phyloP scores from a whole-genome alignment of 1,140 invertebrate genomes.

The Orchesella cincta region DNA sequence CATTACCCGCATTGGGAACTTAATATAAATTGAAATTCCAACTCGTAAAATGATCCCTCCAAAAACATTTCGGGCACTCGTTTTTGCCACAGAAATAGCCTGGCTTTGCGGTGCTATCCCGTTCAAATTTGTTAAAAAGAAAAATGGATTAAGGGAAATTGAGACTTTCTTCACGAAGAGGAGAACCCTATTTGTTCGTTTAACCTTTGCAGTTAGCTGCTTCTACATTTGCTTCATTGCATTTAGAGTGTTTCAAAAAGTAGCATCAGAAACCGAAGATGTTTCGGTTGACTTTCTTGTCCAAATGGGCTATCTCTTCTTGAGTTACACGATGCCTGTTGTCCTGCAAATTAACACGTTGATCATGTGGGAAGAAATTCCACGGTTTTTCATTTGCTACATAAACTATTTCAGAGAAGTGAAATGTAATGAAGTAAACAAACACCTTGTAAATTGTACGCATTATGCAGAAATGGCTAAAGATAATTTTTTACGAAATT shows the following conservation, averaged over 20 bases:
- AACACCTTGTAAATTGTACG: neutral
- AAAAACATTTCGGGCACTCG: no score
- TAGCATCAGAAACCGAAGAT: neutral
- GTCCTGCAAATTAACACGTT: slow-evolving; percentile 15
- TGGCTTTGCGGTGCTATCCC: no score
- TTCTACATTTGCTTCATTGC: slow-evolving; percentile 19
- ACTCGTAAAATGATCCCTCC: no score
- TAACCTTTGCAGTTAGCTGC: neutral
- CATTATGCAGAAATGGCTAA: no score
- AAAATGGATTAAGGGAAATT: neutral
- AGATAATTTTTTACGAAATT: no score
- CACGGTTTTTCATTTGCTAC: neutral
- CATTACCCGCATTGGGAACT: no score
- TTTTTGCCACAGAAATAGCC: no score
- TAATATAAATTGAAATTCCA: no score
- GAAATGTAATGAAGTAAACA: neutral
- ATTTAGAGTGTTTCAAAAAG: neutral
- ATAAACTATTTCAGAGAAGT: neutral
- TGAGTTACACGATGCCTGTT: neutral
- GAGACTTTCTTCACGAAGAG: neutral
- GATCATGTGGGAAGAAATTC: neutral
- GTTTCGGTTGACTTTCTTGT: neutral
- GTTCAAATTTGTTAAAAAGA: no score
- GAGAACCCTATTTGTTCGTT: neutral
- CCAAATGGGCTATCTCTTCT: neutral